Conservation (phyloP, 1,140 invertebrate species). For the Sarcophaga peregrina region DNA sequence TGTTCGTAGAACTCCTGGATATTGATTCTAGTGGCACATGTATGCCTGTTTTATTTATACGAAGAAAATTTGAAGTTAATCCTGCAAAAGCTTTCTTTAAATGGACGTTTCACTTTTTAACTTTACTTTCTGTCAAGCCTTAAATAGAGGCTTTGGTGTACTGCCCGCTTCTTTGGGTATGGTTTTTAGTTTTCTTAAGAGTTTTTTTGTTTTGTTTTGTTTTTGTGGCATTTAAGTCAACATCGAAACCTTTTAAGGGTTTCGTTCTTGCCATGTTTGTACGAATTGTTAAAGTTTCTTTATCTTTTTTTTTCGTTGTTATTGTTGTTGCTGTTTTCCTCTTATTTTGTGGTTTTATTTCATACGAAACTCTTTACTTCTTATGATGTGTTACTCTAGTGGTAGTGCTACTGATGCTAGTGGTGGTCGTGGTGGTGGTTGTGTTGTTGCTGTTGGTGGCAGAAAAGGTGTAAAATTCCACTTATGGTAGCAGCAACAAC, state of each 20-base stretch:
- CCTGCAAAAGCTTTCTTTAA: background rate
- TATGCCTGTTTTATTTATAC: background rate
- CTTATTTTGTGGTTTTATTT: conserved; percentile 34
- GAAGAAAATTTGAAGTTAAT: background rate
- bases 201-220: background rate
- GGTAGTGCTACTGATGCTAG: background rate
- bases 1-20: background rate
- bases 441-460: background rate
- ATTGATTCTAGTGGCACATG: background rate
- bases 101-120: no score
- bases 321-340: background rate
- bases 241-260: conserved; percentile 39
- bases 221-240: conserved; percentile 37
- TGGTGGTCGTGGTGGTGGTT: background rate
- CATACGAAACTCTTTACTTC: conserved; percentile 28
- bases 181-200: background rate
- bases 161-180: background rate
- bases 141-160: background rate
- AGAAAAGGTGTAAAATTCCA: conserved; percentile 39
- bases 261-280: conserved; percentile 30
- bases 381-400: conserved; percentile 7
- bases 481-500: conserved; percentile 32
- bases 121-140: background rate
- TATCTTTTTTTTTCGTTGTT: no score
- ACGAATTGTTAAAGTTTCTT: conserved; percentile 31